A percentile compares a stretch with the other conserved stretches of the same genome.
Conservation (phyloP, 92 coral and sea anemone species). For the Zoanthus solanderi region DNA sequence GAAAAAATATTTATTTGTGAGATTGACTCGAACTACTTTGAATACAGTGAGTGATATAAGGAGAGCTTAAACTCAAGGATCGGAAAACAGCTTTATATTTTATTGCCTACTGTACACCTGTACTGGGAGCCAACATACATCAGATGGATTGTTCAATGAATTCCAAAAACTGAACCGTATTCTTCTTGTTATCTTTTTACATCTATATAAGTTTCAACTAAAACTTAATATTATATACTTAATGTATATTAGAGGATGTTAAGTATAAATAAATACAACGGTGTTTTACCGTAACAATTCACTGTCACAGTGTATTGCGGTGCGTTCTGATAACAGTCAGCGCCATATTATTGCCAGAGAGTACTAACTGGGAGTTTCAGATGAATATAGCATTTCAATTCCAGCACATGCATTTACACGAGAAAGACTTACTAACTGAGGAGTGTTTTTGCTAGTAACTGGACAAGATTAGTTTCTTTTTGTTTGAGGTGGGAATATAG, state of each 20-base stretch:
- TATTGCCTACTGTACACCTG: neutral
- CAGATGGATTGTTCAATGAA: slow-evolving; percentile 9
- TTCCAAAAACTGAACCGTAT: neutral
- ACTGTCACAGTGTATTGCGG: neutral
- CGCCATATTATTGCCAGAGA: neutral
- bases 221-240: neutral
- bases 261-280: neutral
- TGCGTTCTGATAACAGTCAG: neutral
- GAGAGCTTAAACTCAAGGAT: neutral
- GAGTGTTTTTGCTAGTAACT: no score
- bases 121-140: neutral
- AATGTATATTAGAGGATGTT: neutral
- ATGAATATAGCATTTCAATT: no score
- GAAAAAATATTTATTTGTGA: no score
- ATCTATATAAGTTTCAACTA: neutral
- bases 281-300: neutral
- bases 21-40: no score
- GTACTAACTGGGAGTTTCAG: no score
- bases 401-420: no score
- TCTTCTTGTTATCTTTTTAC: neutral
- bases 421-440: no score
- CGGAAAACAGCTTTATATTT: neutral
- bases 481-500: no score
- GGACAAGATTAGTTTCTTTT: no score
- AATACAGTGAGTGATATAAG: no score